Percentiles rank a stretch among this genome's conserved stretches.
phyloP scores from a whole-genome alignment of 2,888 invertebrate species.

The Drosophila niveifrons region DNA sequence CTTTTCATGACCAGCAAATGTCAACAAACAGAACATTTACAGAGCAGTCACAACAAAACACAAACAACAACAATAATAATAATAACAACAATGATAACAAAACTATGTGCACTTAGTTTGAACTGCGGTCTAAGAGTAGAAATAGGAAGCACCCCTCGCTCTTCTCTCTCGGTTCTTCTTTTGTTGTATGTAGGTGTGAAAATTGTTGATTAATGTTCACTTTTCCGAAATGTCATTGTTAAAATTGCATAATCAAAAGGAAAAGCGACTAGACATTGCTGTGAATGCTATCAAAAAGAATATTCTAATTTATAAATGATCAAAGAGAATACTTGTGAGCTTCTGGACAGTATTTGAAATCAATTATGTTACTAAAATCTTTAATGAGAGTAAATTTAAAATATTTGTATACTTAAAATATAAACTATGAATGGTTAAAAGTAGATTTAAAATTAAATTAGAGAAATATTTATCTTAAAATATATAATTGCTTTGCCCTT shows the following conservation, averaged over 20 bases:
- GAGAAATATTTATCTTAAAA: too few relatives aligned
- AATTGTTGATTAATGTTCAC: conserved; percentile 79
- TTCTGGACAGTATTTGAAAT: background rate
- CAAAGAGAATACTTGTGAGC: background rate
- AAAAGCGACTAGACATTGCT: conserved; percentile 5
- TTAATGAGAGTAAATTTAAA: too few relatives aligned
- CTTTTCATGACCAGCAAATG: conserved; percentile 80
- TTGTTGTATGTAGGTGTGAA: conserved; percentile 72
- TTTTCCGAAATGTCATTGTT: conserved; percentile 46
- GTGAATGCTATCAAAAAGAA: conserved; percentile 14
- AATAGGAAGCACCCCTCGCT: conserved; percentile 21
- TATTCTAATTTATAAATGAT: conserved; percentile 7
- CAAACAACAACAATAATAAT: conserved; percentile 21
- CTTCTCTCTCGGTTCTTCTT: conserved; percentile 16
- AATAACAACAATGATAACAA: conserved; percentile 53
- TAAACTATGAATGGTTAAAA: too few relatives aligned
- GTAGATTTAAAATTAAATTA: too few relatives aligned
- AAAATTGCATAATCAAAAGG: conserved; percentile 47
- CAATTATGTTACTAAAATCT: background rate
- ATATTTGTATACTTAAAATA: too few relatives aligned
- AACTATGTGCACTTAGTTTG: conserved; percentile 46
- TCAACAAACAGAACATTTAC: conserved; percentile 75
- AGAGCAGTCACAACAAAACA: conserved; percentile 54
- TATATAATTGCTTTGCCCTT: too few relatives aligned
- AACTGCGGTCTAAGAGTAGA: conserved; percentile 34